Evolutionary conservation across 2,888 invertebrate genomes (phyloP).

Genomic region (Oscheius sp.): DNA sequence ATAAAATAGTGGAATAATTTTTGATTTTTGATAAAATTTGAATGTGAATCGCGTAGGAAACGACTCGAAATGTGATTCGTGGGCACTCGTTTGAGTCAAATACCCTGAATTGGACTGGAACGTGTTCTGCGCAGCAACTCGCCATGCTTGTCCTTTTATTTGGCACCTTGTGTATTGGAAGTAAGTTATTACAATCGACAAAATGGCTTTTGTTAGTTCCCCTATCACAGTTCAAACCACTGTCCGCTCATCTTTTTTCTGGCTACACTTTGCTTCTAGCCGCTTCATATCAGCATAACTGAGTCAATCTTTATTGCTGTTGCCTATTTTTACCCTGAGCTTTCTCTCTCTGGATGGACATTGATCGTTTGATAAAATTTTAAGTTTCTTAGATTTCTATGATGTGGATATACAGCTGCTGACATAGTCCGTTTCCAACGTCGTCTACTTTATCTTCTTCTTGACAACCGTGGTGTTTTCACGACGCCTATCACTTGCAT

Average conservation of each 20-base stretch:
- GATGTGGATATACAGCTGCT: too few species aligned
- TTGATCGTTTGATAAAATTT: too few species aligned
- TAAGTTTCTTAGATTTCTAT: too few species aligned
- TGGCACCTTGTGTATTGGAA: too few species aligned
- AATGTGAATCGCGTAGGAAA: too few species aligned
- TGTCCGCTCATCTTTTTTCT: not conserved
- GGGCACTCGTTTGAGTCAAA: slow-evolving; percentile 10
- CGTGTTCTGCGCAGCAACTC: not conserved
- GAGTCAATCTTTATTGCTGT: slow-evolving; percentile 9
- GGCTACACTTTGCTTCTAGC: not conserved
- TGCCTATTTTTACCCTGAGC: not conserved
- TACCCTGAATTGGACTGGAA: slow-evolving; percentile 12
- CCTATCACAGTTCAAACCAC: not conserved
- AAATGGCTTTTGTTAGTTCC: too few species aligned
- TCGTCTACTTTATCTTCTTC: slow-evolving; percentile 14
- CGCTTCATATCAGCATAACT: slow-evolving; percentile 7
- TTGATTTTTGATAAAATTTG: too few species aligned
- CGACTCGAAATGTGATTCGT: too few species aligned
- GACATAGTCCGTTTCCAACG: not conserved
- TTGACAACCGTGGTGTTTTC: not conserved
- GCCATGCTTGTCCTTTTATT: not conserved
- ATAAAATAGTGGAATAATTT: too few species aligned
- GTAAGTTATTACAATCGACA: too few species aligned
- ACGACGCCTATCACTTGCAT: slow-evolving; percentile 22
- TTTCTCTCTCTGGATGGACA: not conserved